phyloP scores from a whole-genome alignment of 2,888 invertebrate species.

The Carpatolechia fugitivella region DNA sequence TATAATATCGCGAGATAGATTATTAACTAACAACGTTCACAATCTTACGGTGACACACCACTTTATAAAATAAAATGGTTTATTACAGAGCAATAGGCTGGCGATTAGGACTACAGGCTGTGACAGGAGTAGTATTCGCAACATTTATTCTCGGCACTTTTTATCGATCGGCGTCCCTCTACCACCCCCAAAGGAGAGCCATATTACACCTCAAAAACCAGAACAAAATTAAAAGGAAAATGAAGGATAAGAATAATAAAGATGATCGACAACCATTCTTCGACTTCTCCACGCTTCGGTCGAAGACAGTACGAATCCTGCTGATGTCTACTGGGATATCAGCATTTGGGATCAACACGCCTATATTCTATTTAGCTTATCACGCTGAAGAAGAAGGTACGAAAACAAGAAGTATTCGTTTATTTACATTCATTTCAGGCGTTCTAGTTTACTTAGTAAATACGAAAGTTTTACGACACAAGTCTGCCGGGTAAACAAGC shows the following conservation, averaged over 20 bases:
- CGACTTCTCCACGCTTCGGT: constrained; percentile 90
- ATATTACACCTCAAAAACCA: constrained; percentile 94
- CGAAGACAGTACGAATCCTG: constrained; percentile 90
- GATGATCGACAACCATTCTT: constrained; percentile 92
- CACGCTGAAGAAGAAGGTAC: constrained; percentile 87
- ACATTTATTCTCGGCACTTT: constrained; percentile 92
- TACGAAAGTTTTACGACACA: constrained; percentile 22
- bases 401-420: background rate
- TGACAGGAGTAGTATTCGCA: constrained; percentile 89
- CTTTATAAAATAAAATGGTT: background rate
- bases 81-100: constrained; percentile 85
- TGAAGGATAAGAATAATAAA: constrained; percentile 87
- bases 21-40: no score
- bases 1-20: no score
- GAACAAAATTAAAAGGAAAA: constrained; percentile 84
- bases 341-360: constrained; percentile 91
- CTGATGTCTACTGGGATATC: constrained; percentile 88
- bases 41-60: no score
- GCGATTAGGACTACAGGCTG: constrained; percentile 90
- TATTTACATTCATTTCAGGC: constrained; percentile 15
- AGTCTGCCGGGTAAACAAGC: constrained; percentile 22
- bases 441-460: constrained; percentile 16
- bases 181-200: constrained; percentile 92
- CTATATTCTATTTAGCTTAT: constrained; percentile 89
- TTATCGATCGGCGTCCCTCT: constrained; percentile 92